Evolutionary conservation across 1,140 invertebrate species (phyloP).

Genomic region (Trinorchestia longiramus): DNA sequence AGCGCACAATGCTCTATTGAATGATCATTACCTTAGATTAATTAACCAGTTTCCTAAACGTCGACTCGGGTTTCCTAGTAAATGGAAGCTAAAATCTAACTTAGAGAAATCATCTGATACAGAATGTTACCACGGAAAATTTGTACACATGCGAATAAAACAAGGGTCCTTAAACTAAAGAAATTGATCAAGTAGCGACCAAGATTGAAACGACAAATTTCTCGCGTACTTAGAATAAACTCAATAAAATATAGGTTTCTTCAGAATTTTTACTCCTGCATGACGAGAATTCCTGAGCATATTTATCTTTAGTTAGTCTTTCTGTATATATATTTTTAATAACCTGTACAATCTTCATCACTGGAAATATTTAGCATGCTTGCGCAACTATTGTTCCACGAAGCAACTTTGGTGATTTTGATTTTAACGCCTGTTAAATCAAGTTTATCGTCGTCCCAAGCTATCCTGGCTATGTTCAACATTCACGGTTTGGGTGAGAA

Average conservation of each 20-base stretch:
- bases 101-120: neutral
- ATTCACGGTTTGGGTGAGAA: neutral
- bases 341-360: neutral
- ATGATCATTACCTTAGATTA: neutral
- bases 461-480: neutral
- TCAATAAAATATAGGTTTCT: neutral
- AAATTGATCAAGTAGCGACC: no score
- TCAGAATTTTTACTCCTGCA: neutral
- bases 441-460: no score
- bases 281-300: neutral
- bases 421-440: no score
- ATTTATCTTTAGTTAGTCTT: neutral
- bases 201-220: neutral
- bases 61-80: neutral
- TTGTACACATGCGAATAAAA: no score
- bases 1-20: neutral
- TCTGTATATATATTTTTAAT: neutral
- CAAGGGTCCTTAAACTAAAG: no score
- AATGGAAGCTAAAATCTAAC: neutral
- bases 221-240: neutral
- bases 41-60: neutral
- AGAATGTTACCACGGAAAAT: no score
- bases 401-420: neutral
- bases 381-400: neutral
- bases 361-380: neutral